Conservation (phyloP, 30 jellyfish, hydroid and myxozoan species). For the Hydractinia symbiolongicarpus region DNA sequence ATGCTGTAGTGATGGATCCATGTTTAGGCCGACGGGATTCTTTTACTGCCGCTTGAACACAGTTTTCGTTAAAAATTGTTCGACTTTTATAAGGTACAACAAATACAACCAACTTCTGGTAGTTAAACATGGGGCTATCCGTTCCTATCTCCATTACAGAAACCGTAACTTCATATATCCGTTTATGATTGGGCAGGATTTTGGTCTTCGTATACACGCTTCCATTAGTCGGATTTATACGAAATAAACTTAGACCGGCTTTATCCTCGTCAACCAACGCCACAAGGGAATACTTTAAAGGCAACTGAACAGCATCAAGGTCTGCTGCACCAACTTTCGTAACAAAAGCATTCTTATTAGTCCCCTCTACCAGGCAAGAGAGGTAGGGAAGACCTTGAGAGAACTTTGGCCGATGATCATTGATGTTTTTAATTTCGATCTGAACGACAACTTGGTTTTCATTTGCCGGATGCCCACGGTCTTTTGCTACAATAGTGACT, state of each 20-base stretch:
- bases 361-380: constrained; percentile 40
- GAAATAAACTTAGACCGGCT: constrained; percentile 32
- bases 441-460: constrained; percentile 41
- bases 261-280: constrained; percentile 32
- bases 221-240: constrained; percentile 57
- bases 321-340: constrained; percentile 75
- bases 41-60: constrained; percentile 7
- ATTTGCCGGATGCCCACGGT: constrained; percentile 67
- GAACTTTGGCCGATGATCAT: constrained; percentile 86
- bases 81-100: constrained; percentile 1
- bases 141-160: constrained; percentile 21
- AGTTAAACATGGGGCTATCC: neutral
- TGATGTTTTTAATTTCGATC: constrained; percentile 50
- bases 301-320: constrained; percentile 49
- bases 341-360: constrained; percentile 30
- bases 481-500: constrained; percentile 66
- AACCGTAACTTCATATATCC: constrained; percentile 12
- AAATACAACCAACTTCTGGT: constrained; percentile 32
- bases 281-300: constrained; percentile 40
- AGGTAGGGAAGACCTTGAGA: constrained; percentile 56
- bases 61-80: constrained; percentile 7
- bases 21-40: constrained; percentile 9
- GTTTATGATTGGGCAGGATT: neutral
- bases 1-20: neutral
- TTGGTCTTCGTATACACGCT: constrained; percentile 34